These are phyloP conservation scores for Panagrolaimus sp. DNA, from an alignment of 1,140 invertebrate genomes.

Conservation along the genomic window DNA sequence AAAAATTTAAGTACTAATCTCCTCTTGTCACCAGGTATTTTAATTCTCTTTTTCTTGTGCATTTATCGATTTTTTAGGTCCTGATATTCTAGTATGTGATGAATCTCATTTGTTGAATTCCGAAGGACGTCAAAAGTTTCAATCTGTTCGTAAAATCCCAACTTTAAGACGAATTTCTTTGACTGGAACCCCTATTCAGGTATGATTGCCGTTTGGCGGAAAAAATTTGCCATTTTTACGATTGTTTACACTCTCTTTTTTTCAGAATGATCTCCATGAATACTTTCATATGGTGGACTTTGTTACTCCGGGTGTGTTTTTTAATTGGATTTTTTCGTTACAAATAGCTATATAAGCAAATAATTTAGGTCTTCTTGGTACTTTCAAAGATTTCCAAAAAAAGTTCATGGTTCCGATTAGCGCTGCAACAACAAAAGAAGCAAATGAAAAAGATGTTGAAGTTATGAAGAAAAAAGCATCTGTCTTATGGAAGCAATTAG, in stretches of 20 bases:
- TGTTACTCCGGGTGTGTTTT: neutral
- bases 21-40: too few relatives aligned
- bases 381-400: constrained; percentile 61
- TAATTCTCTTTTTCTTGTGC: too few relatives aligned
- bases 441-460: constrained; percentile 35
- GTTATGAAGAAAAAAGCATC: constrained; percentile 50
- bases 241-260: too few relatives aligned
- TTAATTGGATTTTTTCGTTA: too few relatives aligned
- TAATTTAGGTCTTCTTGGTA: constrained; percentile 59
- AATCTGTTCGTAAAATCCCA: constrained; percentile 58
- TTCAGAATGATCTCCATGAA: too few relatives aligned
- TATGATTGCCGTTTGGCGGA: constrained; percentile 61
- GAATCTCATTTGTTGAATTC: constrained; percentile 61
- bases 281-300: neutral
- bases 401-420: constrained; percentile 76
- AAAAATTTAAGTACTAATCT: too few relatives aligned
- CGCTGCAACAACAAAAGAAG: constrained; percentile 41
- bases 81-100: constrained; percentile 63
- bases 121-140: constrained; percentile 58
- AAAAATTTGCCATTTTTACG: too few relatives aligned
- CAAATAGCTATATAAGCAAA: constrained; percentile 22
- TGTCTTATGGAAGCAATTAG: constrained; percentile 59
- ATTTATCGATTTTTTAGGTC: constrained; percentile 45
- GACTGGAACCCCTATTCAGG: constrained; percentile 63
- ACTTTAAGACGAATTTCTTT: constrained; percentile 60